Evolutionary conservation across 2,113 vertebrate genomes (phyloP).

Genomic region (Ginglymostoma cirratum): DNA sequence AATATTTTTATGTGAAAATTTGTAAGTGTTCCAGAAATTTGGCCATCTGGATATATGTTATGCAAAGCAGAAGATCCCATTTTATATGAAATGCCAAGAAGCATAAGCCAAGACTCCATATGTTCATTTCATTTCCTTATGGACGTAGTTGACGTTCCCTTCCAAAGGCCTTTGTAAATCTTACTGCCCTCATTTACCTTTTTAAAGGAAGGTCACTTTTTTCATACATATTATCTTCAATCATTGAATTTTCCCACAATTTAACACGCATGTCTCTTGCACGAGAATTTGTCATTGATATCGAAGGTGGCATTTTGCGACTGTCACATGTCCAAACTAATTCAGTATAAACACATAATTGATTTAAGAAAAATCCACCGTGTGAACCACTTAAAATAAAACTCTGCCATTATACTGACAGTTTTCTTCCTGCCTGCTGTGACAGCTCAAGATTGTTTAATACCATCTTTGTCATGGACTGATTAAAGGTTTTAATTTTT

Average conservation of each 20-base stretch:
- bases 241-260: background rate
- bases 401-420: background rate
- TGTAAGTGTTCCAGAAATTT: background rate
- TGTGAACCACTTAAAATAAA: background rate
- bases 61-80: constrained; percentile 26
- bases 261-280: background rate
- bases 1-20: background rate
- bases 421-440: background rate
- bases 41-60: background rate
- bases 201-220: background rate
- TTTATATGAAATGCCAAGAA: background rate
- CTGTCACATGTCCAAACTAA: background rate
- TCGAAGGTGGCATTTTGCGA: background rate
- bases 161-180: background rate
- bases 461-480: background rate
- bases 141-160: background rate
- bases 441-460: background rate
- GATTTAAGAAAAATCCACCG: background rate
- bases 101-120: constrained; percentile 31
- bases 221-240: background rate
- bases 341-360: background rate
- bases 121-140: constrained; percentile 24
- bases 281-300: background rate
- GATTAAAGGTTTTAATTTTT: background rate
- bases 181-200: background rate